phyloP scores from a whole-genome alignment of 2,888 invertebrate species.

The Prenolepis imparis region DNA sequence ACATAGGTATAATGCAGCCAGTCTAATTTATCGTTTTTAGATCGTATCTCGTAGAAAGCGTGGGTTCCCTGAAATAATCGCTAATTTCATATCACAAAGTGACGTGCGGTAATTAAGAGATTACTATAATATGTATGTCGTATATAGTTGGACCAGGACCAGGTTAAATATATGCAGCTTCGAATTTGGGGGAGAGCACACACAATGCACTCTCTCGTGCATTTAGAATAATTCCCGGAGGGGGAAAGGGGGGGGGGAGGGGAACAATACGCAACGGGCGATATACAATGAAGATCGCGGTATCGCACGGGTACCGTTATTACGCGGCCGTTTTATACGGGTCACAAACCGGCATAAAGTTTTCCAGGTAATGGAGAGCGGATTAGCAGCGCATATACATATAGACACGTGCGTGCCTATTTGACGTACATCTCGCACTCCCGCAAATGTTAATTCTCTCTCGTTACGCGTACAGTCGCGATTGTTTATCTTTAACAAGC shows the following conservation, averaged over 20 bases:
- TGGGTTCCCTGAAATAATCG: neutral
- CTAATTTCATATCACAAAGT: neutral
- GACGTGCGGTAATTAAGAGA: constrained; percentile 7
- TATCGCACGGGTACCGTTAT: constrained; percentile 74
- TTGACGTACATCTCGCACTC: constrained; percentile 20
- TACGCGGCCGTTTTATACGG: constrained; percentile 73
- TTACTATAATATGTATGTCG: constrained; percentile 7
- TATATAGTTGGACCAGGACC: constrained; percentile 4
- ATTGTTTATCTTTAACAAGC: constrained; percentile 14
- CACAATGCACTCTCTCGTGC: constrained; percentile 30
- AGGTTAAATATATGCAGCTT: constrained; percentile 18
- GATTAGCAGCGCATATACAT: constrained; percentile 57
- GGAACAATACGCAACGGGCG: constrained; percentile 55
- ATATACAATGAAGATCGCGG: constrained; percentile 70
- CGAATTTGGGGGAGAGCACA: constrained; percentile 3
- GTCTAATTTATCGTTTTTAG: neutral
- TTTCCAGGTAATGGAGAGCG: constrained; percentile 69
- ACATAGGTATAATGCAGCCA: neutral
- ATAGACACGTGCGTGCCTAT: neutral
- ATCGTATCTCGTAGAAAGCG: neutral
- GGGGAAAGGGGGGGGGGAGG: constrained; percentile 33
- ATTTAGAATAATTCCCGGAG: constrained; percentile 56
- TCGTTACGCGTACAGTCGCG: neutral
- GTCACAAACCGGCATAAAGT: constrained; percentile 72
- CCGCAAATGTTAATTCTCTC: constrained; percentile 26